A percentile compares a stretch with the other conserved stretches of the same genome.
Evolutionary conservation across 2,797 vertebrate genomes (phyloP).

Genomic region (Emydoidea blandingii): DNA sequence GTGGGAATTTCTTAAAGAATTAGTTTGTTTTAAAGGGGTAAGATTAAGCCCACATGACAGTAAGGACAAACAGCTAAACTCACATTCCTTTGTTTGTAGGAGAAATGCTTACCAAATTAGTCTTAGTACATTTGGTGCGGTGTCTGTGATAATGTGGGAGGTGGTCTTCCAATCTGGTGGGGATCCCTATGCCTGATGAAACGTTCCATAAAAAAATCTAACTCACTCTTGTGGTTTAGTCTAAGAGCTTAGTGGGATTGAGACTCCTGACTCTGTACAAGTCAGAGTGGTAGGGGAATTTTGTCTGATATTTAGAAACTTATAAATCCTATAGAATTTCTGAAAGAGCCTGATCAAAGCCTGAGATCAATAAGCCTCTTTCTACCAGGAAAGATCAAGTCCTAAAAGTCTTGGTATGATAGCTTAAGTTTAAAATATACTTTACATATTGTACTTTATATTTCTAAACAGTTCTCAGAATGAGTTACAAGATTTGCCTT

Average conservation of each 20-base stretch:
- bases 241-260: background rate
- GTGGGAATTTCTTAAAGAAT: background rate
- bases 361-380: background rate
- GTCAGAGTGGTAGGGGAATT: background rate
- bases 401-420: background rate
- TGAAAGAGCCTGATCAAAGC: background rate
- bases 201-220: accelerated
- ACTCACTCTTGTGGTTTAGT: background rate
- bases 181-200: background rate
- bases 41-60: accelerated
- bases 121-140: accelerated
- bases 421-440: background rate
- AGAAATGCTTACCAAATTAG: background rate
- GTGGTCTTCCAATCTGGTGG: accelerated
- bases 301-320: background rate
- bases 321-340: background rate
- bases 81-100: accelerated
- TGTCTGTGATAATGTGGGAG: background rate
- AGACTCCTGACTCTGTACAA: background rate
- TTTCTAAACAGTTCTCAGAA: background rate
- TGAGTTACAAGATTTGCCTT: background rate
- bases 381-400: background rate
- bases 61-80: accelerated
- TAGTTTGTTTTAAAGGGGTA: background rate
- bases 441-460: no score